Conservation (phyloP, 92 coral and sea anemone species). For the Palythoa caribaeorum region DNA sequence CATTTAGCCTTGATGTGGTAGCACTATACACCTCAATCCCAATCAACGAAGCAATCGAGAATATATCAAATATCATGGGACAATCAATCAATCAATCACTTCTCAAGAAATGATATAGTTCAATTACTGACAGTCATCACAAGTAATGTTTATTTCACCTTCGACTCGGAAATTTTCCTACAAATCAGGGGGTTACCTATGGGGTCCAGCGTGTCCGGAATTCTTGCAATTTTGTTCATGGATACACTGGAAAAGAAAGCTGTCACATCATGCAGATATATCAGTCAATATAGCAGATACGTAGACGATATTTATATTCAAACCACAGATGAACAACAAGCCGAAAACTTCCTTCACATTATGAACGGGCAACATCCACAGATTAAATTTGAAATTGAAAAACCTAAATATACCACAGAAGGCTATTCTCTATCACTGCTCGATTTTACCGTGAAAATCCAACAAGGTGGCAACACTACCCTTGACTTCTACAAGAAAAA, state of each 20-base stretch:
- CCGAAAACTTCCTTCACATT: conserved; percentile 20
- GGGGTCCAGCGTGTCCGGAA: conserved; percentile 56
- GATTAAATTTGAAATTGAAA: conserved; percentile 5
- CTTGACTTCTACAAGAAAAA: conserved; percentile 28
- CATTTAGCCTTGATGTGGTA: conserved; percentile 8
- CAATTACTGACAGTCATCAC: conserved; percentile 16
- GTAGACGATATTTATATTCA: too few relatives aligned
- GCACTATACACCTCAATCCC: too few relatives aligned
- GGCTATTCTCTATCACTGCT: conserved; percentile 46
- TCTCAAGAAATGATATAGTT: conserved; percentile 25
- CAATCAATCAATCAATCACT: background rate
- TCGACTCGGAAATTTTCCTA: conserved; percentile 15
- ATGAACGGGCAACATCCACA: conserved; percentile 42
- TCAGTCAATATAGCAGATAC: background rate
- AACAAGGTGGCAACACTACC: conserved; percentile 11
- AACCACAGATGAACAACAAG: background rate
- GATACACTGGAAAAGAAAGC: conserved; percentile 42
- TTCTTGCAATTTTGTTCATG: conserved; percentile 61
- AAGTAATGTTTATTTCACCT: conserved; percentile 24
- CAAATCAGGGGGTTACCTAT: conserved; percentile 56
- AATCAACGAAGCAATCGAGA: conserved; percentile 29
- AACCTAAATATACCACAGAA: conserved; percentile 30
- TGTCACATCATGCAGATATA: background rate
- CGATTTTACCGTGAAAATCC: conserved; percentile 47
- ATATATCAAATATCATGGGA: background rate